phyloP scores from a whole-genome alignment of 2,797 vertebrate species.

The Anas capensis region DNA sequence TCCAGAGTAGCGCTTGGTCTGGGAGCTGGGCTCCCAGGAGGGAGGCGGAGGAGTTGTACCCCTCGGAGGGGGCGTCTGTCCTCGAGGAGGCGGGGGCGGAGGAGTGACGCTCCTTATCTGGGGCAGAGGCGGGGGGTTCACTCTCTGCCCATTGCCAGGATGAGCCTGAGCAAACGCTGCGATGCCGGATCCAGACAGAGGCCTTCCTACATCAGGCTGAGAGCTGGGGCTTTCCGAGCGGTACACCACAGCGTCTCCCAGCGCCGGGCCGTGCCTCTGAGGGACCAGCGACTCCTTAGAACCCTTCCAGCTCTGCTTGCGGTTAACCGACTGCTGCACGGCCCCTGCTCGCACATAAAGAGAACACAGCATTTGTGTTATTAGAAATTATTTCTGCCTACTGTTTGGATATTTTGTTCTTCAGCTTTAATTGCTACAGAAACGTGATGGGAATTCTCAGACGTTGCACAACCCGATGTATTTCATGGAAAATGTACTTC shows the following conservation, averaged over 20 bases:
- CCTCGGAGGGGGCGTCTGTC: conserved; percentile 86
- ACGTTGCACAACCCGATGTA: background rate
- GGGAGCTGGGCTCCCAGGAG: conserved; percentile 90
- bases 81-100: conserved; percentile 85
- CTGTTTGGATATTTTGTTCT: background rate
- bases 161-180: conserved; percentile 88
- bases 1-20: conserved; percentile 93
- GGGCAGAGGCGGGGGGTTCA: conserved; percentile 90
- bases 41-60: conserved; percentile 85
- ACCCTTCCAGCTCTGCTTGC: conserved; percentile 96
- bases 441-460: background rate
- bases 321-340: conserved; percentile 89
- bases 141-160: conserved; percentile 86
- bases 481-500: background rate
- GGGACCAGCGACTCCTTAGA: conserved; percentile 95
- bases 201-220: conserved; percentile 85
- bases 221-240: conserved; percentile 90
- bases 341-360: conserved; percentile 73
- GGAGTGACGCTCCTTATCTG: conserved; percentile 94
- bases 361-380: background rate
- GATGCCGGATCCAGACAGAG: conserved; percentile 84
- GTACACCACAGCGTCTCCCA: conserved; percentile 88
- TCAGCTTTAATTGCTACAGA: background rate
- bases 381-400: background rate
- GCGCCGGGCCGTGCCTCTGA: conserved; percentile 87